Base-by-base conservation (phyloP, 2,888 invertebrate genomes). In the Erebia aethiops region DNA sequence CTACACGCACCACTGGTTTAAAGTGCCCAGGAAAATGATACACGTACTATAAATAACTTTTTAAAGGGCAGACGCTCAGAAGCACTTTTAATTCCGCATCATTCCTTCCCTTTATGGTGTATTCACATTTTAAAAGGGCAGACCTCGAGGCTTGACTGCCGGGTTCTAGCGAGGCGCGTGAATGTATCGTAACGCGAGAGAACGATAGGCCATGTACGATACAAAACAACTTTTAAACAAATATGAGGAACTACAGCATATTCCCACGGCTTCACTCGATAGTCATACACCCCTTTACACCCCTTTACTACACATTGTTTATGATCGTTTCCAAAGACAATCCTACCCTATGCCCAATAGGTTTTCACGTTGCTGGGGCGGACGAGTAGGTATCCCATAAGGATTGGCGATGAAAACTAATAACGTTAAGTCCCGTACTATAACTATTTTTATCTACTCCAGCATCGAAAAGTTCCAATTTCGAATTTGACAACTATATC, bases 131-230 rank as follows among this genome's bases (percentile, higher is more conserved):
- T 70, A 70, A 70, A 74, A 74, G 72, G 72, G 74, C 72, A 74
- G 21, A 41, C 86, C 87, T 86, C 85, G 85, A 35, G 35, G 35
- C 35, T 35, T 35, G 76, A 84, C 89, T 91, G 84, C 91, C 91
- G 91, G 90, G 88, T 89, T 86, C 81, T 73, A 67, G 67, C 60
- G 67, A 73, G 64, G 75, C 77, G 77, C 75, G 77, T 75, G 78
- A 81, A 82, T 80, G 82, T 74, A 62, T 65, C 49, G 51, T 57
- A 11, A 16, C 63, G 46, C 60, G 46, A 64, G 58, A 66, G 64
- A 70, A 66, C 41, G 56, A 71, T 58, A 71, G 72, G 69, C 66
- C 71, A 67, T 10, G 13, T 13, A 11, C 46, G 11, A 60, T 52
- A 26, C 58, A 21, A 60, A 67, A 67, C 67, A 52, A 67, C 61